Conservation (phyloP, 2,888 invertebrate genomes). For the Lordiphosa andalusiaca region DNA sequence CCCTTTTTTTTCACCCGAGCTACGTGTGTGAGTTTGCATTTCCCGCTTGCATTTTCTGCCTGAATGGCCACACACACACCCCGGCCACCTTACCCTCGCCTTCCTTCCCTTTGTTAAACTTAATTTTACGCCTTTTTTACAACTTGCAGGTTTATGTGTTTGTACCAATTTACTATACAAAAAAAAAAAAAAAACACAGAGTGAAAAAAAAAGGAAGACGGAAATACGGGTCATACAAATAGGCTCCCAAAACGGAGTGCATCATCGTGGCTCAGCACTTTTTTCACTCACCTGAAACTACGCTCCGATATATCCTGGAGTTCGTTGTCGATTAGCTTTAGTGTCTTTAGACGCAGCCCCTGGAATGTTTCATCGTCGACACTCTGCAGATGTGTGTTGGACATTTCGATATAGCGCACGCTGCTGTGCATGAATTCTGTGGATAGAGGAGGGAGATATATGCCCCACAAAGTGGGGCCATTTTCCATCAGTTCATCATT, state of each 20-base stretch:
- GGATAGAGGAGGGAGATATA: slow-evolving; percentile 67
- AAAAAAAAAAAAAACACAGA: slow-evolving; percentile 21
- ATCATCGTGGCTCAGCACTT: slow-evolving; percentile 54
- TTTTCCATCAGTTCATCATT: slow-evolving; percentile 63
- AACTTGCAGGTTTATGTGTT: slow-evolving; percentile 68
- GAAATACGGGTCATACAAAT: slow-evolving; percentile 36
- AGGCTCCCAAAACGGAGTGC: slow-evolving; percentile 38
- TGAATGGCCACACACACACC: slow-evolving; percentile 44
- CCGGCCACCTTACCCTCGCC: slow-evolving; percentile 1
- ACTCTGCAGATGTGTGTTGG: slow-evolving; percentile 89
- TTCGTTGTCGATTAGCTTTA: slow-evolving; percentile 91
- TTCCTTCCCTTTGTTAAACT: slow-evolving; percentile 63
- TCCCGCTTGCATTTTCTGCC: slow-evolving; percentile 70
- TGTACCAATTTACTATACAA: slow-evolving; percentile 45
- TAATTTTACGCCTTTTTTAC: slow-evolving; percentile 73
- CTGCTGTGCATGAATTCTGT: slow-evolving; percentile 90
- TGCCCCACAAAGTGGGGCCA: slow-evolving; percentile 25
- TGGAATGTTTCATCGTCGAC: slow-evolving; percentile 90
- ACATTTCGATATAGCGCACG: slow-evolving; percentile 90
- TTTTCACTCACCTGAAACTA: slow-evolving; percentile 85
- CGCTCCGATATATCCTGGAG: slow-evolving; percentile 89
- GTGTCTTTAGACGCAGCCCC: slow-evolving; percentile 88
- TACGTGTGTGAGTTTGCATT: slow-evolving; percentile 63
- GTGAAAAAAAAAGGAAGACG: slow-evolving; percentile 4
- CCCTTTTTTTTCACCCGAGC: slow-evolving; percentile 25